Evolutionary conservation across 2,797 vertebrate genomes (phyloP).

Genomic region (Channa striata): DNA sequence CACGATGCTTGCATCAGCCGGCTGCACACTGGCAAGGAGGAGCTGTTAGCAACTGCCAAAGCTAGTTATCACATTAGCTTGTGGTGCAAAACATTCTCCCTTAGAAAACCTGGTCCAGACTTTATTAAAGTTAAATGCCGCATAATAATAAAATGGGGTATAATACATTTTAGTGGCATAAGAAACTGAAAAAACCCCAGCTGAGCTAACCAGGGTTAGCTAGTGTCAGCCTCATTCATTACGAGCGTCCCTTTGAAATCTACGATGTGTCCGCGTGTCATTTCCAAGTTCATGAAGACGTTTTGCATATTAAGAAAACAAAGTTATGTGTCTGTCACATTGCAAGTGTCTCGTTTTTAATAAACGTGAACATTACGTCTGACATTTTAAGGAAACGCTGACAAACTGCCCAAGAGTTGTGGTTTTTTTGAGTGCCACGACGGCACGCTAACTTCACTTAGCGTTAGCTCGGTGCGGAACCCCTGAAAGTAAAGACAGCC

Average conservation of each 20-base stretch:
- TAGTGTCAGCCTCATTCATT: neutral
- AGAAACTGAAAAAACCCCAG: neutral
- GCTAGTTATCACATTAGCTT: neutral
- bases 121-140: neutral
- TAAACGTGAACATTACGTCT: accelerated
- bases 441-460: conserved; percentile 35
- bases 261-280: neutral
- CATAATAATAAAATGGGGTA: neutral
- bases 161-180: neutral
- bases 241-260: neutral
- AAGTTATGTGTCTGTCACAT: accelerated
- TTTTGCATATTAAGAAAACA: accelerated
- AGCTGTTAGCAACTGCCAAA: conserved; percentile 43
- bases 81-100: neutral
- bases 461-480: neutral
- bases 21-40: conserved; percentile 28
- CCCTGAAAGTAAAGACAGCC: neutral
- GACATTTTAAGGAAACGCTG: neutral
- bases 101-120: neutral
- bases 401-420: conserved; percentile 8
- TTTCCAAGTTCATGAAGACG: conserved; percentile 1
- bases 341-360: accelerated
- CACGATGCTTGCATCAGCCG: conserved; percentile 85
- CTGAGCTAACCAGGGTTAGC: conserved; percentile 12
- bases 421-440: conserved; percentile 67